Conservation (phyloP, 2,797 vertebrate species). For the Kryptolebias ocellatus region DNA sequence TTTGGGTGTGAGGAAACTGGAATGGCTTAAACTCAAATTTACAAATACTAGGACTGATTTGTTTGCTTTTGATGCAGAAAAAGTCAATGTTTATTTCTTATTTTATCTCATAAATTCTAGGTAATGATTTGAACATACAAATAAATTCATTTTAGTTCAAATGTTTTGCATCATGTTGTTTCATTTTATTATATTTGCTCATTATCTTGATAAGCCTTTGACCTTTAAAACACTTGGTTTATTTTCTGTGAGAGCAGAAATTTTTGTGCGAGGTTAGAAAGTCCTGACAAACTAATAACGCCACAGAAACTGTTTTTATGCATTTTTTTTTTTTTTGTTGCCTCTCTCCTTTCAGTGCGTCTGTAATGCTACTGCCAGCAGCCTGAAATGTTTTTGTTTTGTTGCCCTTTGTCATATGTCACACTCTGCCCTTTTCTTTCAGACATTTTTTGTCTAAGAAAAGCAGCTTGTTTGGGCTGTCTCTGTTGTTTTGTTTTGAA, state of each 20-base stretch:
- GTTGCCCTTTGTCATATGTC: slow-evolving; percentile 74
- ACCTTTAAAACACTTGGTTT: background rate
- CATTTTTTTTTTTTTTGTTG: slow-evolving; percentile 27
- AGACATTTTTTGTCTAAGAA: slow-evolving; percentile 29
- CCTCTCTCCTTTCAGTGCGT: slow-evolving; percentile 35
- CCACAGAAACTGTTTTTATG: slow-evolving; percentile 30
- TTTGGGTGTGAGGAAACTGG: background rate
- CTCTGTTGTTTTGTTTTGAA: slow-evolving; percentile 29
- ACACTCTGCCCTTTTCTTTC: slow-evolving; percentile 72
- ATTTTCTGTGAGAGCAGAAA: background rate
- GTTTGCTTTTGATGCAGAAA: background rate
- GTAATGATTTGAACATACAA: background rate
- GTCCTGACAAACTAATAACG: slow-evolving; percentile 12
- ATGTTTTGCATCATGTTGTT: background rate
- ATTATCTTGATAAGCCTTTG: background rate
- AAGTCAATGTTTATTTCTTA: background rate
- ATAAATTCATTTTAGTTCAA: background rate
- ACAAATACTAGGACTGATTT: background rate
- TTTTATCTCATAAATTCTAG: no score
- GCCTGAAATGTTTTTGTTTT: slow-evolving; percentile 64
- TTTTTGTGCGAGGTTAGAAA: slow-evolving; percentile 11
- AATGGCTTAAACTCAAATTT: background rate
- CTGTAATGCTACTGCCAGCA: slow-evolving; percentile 48
- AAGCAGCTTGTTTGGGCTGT: slow-evolving; percentile 29
- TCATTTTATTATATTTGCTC: background rate